A percentile compares a stretch with the other conserved stretches of the same genome.
Conservation (phyloP, 2,797 vertebrate genomes). For the Acestrorhynchus altus region DNA sequence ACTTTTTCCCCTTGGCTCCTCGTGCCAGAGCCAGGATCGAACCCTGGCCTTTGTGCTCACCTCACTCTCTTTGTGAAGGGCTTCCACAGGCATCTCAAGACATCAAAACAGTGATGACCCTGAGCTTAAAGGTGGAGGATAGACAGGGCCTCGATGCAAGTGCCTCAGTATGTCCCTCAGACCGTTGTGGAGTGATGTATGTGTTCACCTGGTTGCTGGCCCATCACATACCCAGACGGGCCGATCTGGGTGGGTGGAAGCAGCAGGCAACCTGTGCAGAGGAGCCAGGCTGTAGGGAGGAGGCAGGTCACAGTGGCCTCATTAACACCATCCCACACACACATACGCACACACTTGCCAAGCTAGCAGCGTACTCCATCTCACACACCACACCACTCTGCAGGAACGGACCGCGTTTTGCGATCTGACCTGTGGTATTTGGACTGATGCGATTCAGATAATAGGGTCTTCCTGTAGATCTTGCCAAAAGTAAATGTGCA, state of each 20-base stretch:
- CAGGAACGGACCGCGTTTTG: constrained; percentile 39
- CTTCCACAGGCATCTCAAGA: constrained; percentile 45
- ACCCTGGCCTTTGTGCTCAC: background rate
- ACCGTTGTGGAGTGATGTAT: constrained; percentile 71
- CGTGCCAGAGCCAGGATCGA: constrained; percentile 49
- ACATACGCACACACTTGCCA: constrained; percentile 46
- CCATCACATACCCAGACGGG: constrained; percentile 65
- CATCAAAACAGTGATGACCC: constrained; percentile 71
- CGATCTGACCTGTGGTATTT: constrained; percentile 51
- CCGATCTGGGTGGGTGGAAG: constrained; percentile 31
- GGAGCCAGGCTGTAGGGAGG: constrained; percentile 46
- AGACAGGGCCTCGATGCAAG: constrained; percentile 59
- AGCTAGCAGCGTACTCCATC: constrained; percentile 50
- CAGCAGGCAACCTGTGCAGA: constrained; percentile 48
- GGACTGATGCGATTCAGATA: constrained; percentile 45
- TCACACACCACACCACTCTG: constrained; percentile 44
- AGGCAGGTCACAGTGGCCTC: constrained; percentile 69
- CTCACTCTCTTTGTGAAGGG: constrained; percentile 19
- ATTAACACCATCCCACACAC: constrained; percentile 55
- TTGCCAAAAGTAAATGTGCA: constrained; percentile 39
- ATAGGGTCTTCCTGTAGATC: constrained; percentile 39
- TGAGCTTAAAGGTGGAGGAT: constrained; percentile 70
- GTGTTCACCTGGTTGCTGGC: constrained; percentile 63
- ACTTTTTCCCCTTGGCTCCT: constrained; percentile 56
- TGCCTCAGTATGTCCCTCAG: constrained; percentile 62